phyloP scores from a whole-genome alignment of 2,797 vertebrate genomes.

The Mormyrops boulengeri region DNA sequence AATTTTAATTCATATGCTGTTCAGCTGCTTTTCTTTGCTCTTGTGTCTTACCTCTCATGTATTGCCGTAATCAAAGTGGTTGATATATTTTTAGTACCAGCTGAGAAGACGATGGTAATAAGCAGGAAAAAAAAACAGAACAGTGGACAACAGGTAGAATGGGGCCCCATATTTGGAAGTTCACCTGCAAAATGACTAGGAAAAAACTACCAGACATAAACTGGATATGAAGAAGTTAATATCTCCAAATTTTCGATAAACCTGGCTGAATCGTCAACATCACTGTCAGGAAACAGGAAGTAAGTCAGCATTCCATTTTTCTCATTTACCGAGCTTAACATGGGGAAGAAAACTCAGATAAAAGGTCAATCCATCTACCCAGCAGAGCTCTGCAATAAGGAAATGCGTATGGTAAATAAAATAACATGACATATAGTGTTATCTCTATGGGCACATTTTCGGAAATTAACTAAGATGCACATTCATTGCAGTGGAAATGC shows the following conservation, averaged over 20 bases:
- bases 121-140: not conserved
- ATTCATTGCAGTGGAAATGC: not conserved
- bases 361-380: not conserved
- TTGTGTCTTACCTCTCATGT: not conserved
- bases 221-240: not conserved
- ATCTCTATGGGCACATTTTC: not conserved
- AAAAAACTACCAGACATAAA: not conserved
- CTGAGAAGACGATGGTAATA: not conserved
- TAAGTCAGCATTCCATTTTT: not conserved
- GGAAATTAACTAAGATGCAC: not conserved
- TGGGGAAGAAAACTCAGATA: not conserved
- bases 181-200: not conserved
- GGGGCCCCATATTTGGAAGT: not conserved
- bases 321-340: not conserved
- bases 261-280: not conserved
- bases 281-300: not conserved
- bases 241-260: not conserved
- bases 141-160: not conserved
- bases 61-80: not conserved
- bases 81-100: not conserved
- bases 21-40: not conserved
- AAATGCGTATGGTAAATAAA: not conserved
- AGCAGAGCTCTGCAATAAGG: not conserved
- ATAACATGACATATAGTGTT: not conserved
- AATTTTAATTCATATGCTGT: not conserved